Evolutionary conservation across 2,888 invertebrate genomes (phyloP).

Genomic region (Microdon myrmicae): DNA sequence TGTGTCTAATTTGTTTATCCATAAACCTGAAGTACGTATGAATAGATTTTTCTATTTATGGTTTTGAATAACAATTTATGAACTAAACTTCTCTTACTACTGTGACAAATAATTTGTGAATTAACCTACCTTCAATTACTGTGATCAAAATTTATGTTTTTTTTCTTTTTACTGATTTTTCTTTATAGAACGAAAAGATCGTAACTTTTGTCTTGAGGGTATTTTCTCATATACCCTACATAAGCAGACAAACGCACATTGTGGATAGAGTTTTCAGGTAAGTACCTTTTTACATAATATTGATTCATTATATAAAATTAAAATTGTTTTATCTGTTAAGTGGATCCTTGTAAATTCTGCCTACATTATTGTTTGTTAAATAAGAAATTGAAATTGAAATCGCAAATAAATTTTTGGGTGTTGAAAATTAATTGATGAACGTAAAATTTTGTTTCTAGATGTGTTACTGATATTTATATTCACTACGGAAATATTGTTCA

Average conservation of each 20-base stretch:
- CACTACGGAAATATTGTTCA: no score
- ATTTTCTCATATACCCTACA: conserved; percentile 22
- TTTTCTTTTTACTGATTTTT: not conserved
- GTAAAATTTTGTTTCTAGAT: no score
- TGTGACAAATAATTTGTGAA: no score
- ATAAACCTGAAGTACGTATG: conserved; percentile 20
- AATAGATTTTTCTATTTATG: not conserved
- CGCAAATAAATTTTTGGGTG: no score
- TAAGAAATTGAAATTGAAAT: no score
- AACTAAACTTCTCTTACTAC: no score
- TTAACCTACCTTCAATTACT: not conserved
- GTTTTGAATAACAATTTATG: not conserved
- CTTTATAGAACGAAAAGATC: conserved; percentile 8
- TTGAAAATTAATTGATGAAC: no score
- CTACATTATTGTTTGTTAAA: no score
- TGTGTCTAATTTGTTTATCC: conserved; percentile 19
- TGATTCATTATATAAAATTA: no score
- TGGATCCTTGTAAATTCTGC: no score
- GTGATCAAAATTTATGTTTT: not conserved
- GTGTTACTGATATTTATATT: no score
- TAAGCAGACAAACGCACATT: conserved; percentile 27
- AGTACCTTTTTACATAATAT: not conserved
- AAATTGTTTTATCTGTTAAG: no score
- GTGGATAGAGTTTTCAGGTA: conserved; percentile 24
- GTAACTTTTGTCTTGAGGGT: conserved; percentile 17